Conservation (phyloP, 2,797 vertebrate species). For the Propithecus deckenii region DNA sequence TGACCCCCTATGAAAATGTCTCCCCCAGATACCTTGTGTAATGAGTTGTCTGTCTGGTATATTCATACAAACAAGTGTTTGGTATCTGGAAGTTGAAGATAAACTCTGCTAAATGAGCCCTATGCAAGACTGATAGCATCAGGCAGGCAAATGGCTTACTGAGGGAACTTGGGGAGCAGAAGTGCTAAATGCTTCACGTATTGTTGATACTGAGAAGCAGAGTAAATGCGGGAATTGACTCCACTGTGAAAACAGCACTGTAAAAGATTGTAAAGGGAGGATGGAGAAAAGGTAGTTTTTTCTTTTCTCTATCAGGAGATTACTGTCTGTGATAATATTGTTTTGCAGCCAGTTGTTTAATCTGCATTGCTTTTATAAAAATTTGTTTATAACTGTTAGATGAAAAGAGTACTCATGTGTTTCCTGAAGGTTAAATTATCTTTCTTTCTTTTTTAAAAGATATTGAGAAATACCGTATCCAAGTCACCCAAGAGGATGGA, state of each 20-base stretch:
- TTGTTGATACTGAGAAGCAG: background rate
- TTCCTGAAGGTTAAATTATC: conserved; percentile 3
- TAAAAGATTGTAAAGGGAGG: background rate
- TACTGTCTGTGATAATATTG: background rate
- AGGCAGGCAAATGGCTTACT: background rate
- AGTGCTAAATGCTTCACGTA: background rate
- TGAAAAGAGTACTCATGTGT: background rate
- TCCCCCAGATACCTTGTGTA: background rate
- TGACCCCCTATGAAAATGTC: background rate
- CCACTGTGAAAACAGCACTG: background rate
- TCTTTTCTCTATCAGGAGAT: background rate
- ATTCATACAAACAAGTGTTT: background rate
- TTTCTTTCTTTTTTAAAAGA: conserved; percentile 85
- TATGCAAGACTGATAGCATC: background rate
- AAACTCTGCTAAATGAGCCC: background rate
- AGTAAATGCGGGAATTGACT: background rate
- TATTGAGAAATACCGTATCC: conserved; percentile 92
- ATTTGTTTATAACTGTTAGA: background rate
- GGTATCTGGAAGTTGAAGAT: background rate
- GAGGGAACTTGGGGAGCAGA: background rate
- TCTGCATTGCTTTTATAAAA: conserved; percentile 18
- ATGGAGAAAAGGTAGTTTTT: background rate
- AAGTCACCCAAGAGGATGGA: conserved; percentile 88
- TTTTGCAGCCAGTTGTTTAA: conserved; percentile 32
- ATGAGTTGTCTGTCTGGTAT: background rate